Conservation (phyloP, 2,888 invertebrate genomes). For the Spilosoma lubricipeda region DNA sequence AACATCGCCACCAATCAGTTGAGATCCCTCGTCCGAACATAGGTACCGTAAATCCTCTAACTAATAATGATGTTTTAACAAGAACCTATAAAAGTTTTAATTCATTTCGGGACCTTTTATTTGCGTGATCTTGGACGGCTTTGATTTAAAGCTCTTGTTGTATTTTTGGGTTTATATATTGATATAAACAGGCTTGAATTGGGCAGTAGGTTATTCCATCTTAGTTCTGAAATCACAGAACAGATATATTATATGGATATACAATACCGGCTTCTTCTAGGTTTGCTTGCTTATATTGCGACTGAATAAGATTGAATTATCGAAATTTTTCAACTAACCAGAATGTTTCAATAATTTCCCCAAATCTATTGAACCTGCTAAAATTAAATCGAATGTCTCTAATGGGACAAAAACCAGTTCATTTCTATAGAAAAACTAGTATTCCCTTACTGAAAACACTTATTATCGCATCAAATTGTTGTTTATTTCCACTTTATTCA, state of each 20-base stretch:
- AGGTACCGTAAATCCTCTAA: conserved; percentile 31
- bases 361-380: too few relatives aligned
- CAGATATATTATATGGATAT: neutral
- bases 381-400: too few relatives aligned
- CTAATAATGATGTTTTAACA: conserved; percentile 21
- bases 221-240: neutral
- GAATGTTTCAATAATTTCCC: too few relatives aligned
- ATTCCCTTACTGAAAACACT: neutral
- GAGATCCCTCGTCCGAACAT: conserved; percentile 37
- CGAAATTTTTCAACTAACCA: too few relatives aligned
- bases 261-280: neutral
- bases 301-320: too few relatives aligned
- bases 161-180: too few relatives aligned
- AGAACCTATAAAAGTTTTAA: conserved; percentile 12
- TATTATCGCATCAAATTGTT: neutral
- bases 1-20: conserved; percentile 47
- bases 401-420: too few relatives aligned
- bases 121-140: neutral
- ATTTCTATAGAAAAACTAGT: neutral
- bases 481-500: neutral
- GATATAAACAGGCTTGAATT: too few relatives aligned
- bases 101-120: conserved; percentile 2
- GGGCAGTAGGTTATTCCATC: too few relatives aligned
- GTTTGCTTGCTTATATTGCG: too few relatives aligned
- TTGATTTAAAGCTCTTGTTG: neutral